Evolutionary conservation across 2,888 invertebrate genomes (phyloP).

Genomic region (Cancer borealis): DNA sequence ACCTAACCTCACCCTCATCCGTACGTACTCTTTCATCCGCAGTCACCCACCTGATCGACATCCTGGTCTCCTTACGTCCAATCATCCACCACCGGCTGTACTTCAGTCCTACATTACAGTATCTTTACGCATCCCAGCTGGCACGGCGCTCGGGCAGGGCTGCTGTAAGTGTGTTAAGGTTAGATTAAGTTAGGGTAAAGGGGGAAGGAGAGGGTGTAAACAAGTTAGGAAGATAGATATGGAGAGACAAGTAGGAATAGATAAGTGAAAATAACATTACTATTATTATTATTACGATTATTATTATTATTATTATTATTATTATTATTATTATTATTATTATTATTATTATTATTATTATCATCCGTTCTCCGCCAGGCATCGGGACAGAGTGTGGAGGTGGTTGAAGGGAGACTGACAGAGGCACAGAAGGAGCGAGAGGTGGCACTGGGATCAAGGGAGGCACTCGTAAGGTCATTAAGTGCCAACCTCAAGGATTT

Average conservation of each 20-base stretch:
- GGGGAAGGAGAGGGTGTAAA: background rate
- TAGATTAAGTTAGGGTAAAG: no score
- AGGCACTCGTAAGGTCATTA: background rate
- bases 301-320: no score
- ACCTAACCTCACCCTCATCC: no score
- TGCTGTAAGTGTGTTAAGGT: slow-evolving; percentile 15
- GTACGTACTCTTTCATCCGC: no score
- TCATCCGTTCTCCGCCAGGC: background rate
- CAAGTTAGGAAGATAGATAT: background rate
- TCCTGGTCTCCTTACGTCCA: background rate
- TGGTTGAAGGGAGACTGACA: background rate
- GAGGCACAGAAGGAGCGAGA: slow-evolving; percentile 35
- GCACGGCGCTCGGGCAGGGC: slow-evolving; percentile 31
- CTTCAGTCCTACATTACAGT: slow-evolving; percentile 72
- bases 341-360: no score
- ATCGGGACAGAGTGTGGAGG: slow-evolving; percentile 42
- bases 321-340: no score
- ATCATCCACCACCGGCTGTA: slow-evolving; percentile 60
- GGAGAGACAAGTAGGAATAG: no score
- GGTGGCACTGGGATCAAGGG: background rate
- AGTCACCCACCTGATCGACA: background rate
- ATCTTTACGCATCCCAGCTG: slow-evolving; percentile 70
- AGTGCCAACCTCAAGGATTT: background rate
- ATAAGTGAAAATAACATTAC: no score
- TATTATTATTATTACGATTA: no score